Evolutionary conservation across 2,888 invertebrate genomes (phyloP), one percentile per base, ranked within the genome.

Genomic region (Alentia gelatinosa): DNA sequence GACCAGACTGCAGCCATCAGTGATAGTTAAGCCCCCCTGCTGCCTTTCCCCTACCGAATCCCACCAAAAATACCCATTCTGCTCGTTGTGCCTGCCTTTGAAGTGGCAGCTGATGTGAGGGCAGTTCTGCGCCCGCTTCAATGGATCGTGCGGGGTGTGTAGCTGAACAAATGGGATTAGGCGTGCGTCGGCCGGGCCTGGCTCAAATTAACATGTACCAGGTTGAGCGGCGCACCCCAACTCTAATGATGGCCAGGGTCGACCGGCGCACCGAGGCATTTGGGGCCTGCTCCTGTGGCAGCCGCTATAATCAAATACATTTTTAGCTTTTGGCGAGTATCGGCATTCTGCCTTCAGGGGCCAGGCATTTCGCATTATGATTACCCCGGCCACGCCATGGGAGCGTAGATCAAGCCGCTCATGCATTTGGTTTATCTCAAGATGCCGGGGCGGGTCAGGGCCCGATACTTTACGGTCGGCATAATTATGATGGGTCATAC

Each of bases 361-460:
- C 79, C 37, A 35, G 79, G 79, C 79, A 79, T 79, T 79, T 79
- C 79, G 86, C 86, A 86, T 86, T 86, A 86, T 50, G 42, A 86
- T 86, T 86, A 86, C 86, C 42, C 33, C 33, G 86, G 47, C 86
- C 86, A 42, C 50, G 86, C 50, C 86, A 86, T 47, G 86, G 86
- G 86, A 86, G 86, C 42, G 47, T 86, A 86, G 86, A 86, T 86
- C 86, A 86, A 86, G 86, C 86, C 86, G 86, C 86, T 86, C 86
- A 86, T 86, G 86, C 86, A 86, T 86, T 86, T 86, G 86, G 86
- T 86, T 86, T 86, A 86, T 86, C 86, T 86, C 86, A 86, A 86
- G 86, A 50, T 47, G 86, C 86, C 50, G 86, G 86, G n/a, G 37
- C 26, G 26, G 86, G 86, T 86, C 42, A 30, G 42, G 42, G 47